Evolutionary conservation across 2,113 vertebrate species (phyloP), one percentile per base, ranked within the genome.

Genomic region (Lepisosteus oculatus): DNA sequence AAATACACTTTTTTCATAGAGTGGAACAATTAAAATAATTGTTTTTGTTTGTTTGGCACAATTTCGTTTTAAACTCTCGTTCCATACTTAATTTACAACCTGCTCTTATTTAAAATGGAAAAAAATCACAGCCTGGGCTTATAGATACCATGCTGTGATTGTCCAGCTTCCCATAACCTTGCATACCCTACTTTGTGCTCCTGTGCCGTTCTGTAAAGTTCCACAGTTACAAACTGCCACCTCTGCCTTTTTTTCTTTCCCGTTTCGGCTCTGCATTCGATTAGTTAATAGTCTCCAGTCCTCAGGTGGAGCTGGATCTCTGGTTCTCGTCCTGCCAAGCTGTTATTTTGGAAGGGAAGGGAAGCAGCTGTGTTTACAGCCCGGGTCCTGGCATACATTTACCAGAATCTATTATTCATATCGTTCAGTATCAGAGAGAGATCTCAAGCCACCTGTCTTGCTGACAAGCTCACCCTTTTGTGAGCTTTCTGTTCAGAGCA

Each of bases 331-430:
- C 93, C 95, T 97, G 88, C 96, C 94, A 97, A 99, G 97, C 97
- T 98, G 97, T 98, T 98, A 97, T 96, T 95, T 97, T 99, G 97
- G 97, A 99, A 94, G 93, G 93, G 95, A 96, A 95, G 91, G 93
- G 93, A 98, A 94, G 97, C 97, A 99, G 97, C 97, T 99, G 97
- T 99, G 97, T 99, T 99, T 99, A 99, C 97, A 95, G 95, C 93
- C 95, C 94, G 94, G 95, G 95, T 96, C 94, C 96, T 99, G 97
- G 97, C 97, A 96, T 95, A 97, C 95, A 97, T 97, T 98, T 98
- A 97, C 95, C 95, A 97, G 95, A 98, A 99, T 98, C 96, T 99
- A 99, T 98, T 98, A 99, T 99, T 99, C 96, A 99, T 98, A 98
- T 98, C 95, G 94, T 96, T 97, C 96, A 96, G 96, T 98, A 98